Conservation (phyloP, 2,888 invertebrate species). For the Tolmerus cingulatus region DNA sequence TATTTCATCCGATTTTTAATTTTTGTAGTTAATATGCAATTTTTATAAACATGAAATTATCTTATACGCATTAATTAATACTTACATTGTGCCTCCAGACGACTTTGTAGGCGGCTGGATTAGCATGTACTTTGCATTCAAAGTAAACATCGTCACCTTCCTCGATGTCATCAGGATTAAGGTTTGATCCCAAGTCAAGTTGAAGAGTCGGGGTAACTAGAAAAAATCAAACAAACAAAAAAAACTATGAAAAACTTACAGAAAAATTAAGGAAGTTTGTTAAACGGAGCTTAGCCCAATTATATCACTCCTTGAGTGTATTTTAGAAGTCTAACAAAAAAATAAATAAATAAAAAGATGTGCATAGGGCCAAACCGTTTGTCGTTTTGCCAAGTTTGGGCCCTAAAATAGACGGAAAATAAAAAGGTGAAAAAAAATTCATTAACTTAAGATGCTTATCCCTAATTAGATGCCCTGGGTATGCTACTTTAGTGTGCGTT, state of each 20-base stretch:
- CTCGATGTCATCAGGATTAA: conserved; percentile 81
- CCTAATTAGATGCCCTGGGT: conserved; percentile 41
- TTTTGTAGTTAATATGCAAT: too few relatives aligned
- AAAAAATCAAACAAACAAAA: conserved; percentile 44
- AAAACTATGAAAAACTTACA: neutral
- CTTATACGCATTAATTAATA: conserved; percentile 52
- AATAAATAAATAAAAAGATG: neutral
- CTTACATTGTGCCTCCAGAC: conserved; percentile 84
- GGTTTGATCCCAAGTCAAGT: conserved; percentile 75
- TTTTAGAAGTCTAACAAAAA: neutral
- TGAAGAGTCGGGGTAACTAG: conserved; percentile 75
- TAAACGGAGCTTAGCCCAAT: neutral
- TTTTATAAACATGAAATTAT: too few relatives aligned
- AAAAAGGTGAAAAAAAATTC: conserved; percentile 21
- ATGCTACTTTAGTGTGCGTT: conserved; percentile 26
- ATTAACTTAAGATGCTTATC: conserved; percentile 47
- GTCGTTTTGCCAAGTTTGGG: neutral
- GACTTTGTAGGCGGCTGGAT: conserved; percentile 81
- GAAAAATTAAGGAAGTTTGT: neutral
- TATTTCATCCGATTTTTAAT: too few relatives aligned
- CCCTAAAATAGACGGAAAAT: neutral
- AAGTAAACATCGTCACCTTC: conserved; percentile 84
- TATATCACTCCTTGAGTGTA: neutral
- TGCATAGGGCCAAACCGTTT: neutral
- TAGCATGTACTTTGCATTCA: conserved; percentile 80